Evolutionary conservation across 2,113 vertebrate species (phyloP).

Genomic region (Heliornis fulica): DNA sequence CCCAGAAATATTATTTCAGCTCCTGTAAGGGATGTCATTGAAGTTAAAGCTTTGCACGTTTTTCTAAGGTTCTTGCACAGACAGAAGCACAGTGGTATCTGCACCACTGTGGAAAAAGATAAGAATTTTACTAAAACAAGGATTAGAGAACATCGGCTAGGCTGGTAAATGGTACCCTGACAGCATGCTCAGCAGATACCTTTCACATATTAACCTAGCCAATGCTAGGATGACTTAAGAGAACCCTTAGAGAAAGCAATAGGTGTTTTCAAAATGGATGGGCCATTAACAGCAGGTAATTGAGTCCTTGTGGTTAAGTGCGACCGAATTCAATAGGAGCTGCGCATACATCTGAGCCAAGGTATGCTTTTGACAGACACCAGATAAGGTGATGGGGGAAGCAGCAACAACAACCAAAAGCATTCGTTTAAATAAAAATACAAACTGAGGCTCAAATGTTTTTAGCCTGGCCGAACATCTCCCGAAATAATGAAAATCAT

Average conservation of each 20-base stretch:
- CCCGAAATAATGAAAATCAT: background rate
- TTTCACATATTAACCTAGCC: background rate
- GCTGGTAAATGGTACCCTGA: background rate
- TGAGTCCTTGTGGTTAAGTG: conserved; percentile 1
- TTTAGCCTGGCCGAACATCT: background rate
- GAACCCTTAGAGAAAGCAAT: background rate
- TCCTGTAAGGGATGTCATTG: background rate
- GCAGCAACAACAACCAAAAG: accelerated
- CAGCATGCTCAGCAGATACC: background rate
- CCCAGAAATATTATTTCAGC: background rate
- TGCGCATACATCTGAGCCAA: background rate
- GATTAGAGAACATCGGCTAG: background rate
- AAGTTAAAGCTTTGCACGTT: background rate
- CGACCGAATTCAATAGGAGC: background rate
- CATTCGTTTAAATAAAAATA: background rate
- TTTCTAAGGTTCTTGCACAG: background rate
- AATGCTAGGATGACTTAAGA: conserved; percentile 24
- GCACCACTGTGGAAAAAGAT: background rate
- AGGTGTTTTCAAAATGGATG: conserved; percentile 34
- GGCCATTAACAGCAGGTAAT: conserved; percentile 11
- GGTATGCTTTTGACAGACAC: background rate
- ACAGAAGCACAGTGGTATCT: background rate
- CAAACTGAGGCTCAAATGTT: background rate
- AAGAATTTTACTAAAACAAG: background rate
- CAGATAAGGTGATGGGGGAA: background rate